Percentiles rank a stretch among this genome's conserved stretches.
These are phyloP conservation scores for Corapipo altera DNA, from an alignment of 2,113 vertebrate genomes.

Conservation along the genomic window DNA sequence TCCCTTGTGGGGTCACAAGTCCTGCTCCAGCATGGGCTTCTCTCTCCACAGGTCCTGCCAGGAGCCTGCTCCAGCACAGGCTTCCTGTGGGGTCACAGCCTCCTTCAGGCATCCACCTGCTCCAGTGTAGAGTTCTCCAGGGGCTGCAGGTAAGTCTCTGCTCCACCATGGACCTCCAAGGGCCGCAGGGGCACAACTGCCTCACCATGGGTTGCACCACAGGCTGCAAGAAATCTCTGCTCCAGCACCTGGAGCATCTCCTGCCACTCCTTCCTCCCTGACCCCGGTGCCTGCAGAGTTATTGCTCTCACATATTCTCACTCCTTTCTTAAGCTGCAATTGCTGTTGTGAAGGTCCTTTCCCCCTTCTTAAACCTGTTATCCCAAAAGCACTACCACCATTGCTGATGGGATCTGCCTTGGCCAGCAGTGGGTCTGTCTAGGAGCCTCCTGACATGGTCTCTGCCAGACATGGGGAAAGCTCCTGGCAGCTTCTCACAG, in stretches of 20 bases:
- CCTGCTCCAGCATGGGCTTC: background rate
- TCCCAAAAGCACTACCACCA: background rate
- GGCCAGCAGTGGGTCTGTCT: accelerated
- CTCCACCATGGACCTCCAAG: background rate
- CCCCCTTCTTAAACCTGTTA: background rate
- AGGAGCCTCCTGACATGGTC: background rate
- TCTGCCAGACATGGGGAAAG: accelerated
- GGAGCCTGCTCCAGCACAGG: background rate
- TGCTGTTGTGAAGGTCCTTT: background rate
- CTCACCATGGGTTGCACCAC: too few relatives aligned
- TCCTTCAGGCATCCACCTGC: background rate
- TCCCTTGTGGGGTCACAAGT: background rate
- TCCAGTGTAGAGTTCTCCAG: background rate
- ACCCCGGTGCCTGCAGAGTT: background rate
- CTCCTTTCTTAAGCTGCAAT: background rate
- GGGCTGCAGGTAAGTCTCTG: background rate
- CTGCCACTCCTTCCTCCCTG: background rate
- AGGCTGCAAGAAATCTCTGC: background rate
- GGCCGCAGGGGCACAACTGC: background rate
- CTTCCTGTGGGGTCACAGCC: background rate
- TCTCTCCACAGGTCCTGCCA: background rate
- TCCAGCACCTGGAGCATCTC: accelerated
- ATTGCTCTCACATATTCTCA: background rate
- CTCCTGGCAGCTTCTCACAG: background rate
- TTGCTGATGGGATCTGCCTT: background rate